Evolutionary conservation across 2,113 vertebrate genomes (phyloP), one percentile per base, ranked within the genome.

Genomic region (Alexandromys fortis): DNA sequence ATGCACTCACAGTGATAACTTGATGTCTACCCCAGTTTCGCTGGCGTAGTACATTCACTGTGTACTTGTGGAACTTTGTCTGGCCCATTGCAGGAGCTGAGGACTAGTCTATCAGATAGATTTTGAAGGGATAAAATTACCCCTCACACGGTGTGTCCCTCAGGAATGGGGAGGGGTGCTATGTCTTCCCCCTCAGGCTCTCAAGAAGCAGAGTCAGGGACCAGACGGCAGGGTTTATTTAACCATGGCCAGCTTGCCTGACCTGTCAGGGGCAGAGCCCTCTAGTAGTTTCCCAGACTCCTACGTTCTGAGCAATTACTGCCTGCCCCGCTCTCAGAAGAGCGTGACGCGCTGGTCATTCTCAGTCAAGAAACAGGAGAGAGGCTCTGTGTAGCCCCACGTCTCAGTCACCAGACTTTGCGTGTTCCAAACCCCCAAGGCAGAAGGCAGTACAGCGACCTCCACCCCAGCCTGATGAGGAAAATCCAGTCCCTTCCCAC

Each of bases 181-280:
- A 33, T 35, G 16, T 49, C 47, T 6, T 0, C 1, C 8, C 45
- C 55, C 19, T 0, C 30, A n/a, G 7, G 5, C 8, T 52, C 90
- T 93, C 83, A 96, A 96, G 61, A 93, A 95, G 75, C 70, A 96
- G 70, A 95, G 86, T 55, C 92, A 47, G 73, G 75, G 67, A 90
- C 45, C 81, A 94, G 89, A 92, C 4, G 76, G 42, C 77, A 92
- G n/a, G 42, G 52, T 97, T 97, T 96, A 97, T 97, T 97, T 90
- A 96, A 70, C 78, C 1, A 28, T 85, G 77, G 78, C 58, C 81
- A 77, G 65, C 24, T 55, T 76, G 70, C 76, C 76, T 1, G 28
- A 30, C 26, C 76, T 85, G 26, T 6, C 65, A 3, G 28, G 70
- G 73, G 35, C 86, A 58, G 78, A 61, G 28, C 35, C 47, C 55